Conservation (phyloP, 2,888 invertebrate species). For the Lithophane ornitopus region DNA sequence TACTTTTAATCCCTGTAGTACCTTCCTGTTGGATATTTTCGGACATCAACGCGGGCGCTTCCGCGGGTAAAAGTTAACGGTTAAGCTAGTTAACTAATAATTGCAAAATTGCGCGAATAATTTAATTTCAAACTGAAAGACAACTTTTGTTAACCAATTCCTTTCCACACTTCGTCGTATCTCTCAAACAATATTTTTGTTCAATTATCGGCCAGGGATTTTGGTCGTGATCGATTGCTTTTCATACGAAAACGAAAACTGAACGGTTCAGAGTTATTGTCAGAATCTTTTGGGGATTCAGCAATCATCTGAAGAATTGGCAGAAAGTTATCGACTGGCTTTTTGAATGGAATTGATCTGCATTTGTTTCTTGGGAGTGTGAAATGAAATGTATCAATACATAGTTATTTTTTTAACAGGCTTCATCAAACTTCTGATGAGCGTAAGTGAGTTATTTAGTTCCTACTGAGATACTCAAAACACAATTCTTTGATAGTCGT, state of each 20-base stretch:
- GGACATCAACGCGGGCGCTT: not conserved
- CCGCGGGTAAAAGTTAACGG: no score
- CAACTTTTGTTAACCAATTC: not conserved
- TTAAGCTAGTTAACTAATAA: not conserved
- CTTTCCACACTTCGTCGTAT: not conserved
- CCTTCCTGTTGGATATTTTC: not conserved
- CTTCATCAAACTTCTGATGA: no score
- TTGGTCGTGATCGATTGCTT: conserved; percentile 27
- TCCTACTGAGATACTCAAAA: no score
- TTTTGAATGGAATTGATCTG: conserved; percentile 4
- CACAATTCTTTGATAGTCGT: no score
- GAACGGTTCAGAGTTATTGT: conserved; percentile 20
- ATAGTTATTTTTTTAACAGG: not conserved
- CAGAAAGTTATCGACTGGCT: not conserved
- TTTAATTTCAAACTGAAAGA: not conserved
- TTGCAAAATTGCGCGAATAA: not conserved
- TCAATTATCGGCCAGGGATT: conserved; percentile 20
- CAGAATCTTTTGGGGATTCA: not conserved
- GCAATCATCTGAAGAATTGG: conserved; percentile 3
- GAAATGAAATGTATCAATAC: not conserved
- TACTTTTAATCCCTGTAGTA: not conserved
- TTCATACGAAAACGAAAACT: conserved; percentile 9
- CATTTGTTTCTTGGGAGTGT: not conserved
- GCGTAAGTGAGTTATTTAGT: not conserved
- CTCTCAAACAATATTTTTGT: conserved; percentile 21